phyloP scores from a whole-genome alignment of 1,140 invertebrate species.

The Tetramorium parvispinum region DNA sequence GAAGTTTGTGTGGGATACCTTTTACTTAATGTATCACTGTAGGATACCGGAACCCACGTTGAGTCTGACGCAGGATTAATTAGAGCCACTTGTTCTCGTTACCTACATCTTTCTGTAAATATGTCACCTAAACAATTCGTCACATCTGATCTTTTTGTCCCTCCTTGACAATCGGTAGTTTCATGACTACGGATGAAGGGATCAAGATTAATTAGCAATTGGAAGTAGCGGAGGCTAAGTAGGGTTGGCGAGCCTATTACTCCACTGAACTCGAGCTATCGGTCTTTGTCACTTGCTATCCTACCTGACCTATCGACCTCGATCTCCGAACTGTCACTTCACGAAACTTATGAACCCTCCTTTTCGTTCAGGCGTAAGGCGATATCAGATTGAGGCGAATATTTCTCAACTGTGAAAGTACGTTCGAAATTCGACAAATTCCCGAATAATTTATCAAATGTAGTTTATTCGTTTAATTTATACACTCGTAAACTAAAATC shows the following conservation, averaged over 20 bases:
- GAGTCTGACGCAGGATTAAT: constrained; percentile 34
- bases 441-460: background rate
- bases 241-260: constrained; percentile 25
- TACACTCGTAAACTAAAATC: background rate
- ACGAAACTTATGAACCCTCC: background rate
- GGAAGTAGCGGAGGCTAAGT: background rate
- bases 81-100: constrained; percentile 18
- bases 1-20: background rate
- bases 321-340: constrained; percentile 37
- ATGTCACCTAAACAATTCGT: constrained; percentile 25
- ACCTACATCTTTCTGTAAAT: background rate
- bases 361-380: constrained; percentile 2
- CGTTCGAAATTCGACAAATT: constrained; percentile 3
- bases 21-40: constrained; percentile 22
- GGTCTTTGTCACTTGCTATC: constrained; percentile 48
- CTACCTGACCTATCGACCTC: constrained; percentile 44
- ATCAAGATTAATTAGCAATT: constrained; percentile 47
- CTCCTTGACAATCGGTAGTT: background rate
- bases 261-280: constrained; percentile 20
- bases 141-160: constrained; percentile 20
- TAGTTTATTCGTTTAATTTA: background rate
- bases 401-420: background rate
- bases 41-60: background rate
- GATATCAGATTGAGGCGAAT: constrained; percentile 18
- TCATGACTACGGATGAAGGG: background rate